phyloP scores from a whole-genome alignment of 2,888 invertebrate species.

The Lycia hirtaria region DNA sequence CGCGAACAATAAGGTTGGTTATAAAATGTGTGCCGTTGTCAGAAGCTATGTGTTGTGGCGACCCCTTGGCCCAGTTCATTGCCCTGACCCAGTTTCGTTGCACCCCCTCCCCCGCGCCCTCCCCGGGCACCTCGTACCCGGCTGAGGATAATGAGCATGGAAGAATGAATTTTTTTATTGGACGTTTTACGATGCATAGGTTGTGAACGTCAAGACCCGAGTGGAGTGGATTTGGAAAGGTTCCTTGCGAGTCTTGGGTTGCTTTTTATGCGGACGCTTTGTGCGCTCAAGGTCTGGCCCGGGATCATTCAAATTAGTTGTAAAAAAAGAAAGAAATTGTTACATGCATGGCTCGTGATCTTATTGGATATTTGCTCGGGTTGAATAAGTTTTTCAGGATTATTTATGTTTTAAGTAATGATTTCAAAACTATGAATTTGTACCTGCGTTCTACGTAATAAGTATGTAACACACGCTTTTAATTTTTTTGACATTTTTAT shows the following conservation, averaged over 20 bases:
- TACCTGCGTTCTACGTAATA: too few species aligned
- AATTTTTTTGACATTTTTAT: too few species aligned
- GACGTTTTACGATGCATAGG: slow-evolving; percentile 42
- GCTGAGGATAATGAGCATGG: slow-evolving; percentile 44
- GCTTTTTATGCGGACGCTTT: slow-evolving; percentile 6
- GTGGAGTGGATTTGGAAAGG: slow-evolving; percentile 24
- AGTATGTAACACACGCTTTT: too few species aligned
- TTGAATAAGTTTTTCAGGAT: too few species aligned
- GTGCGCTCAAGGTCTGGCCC: slow-evolving; percentile 10
- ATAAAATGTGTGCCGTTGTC: slow-evolving; percentile 17
- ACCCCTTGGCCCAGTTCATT: slow-evolving; percentile 60
- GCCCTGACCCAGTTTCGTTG: slow-evolving; percentile 58
- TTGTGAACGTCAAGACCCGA: slow-evolving; percentile 28
- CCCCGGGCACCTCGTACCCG: slow-evolving; percentile 38
- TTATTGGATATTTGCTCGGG: too few species aligned
- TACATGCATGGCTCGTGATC: too few species aligned
- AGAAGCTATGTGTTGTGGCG: slow-evolving; percentile 37
- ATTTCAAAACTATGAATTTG: too few species aligned
- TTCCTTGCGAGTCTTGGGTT: slow-evolving; percentile 4
- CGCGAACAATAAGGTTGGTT: slow-evolving; percentile 24
- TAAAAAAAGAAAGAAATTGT: not conserved
- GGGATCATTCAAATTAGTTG: slow-evolving; percentile 4
- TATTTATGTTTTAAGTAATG: too few species aligned
- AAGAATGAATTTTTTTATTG: slow-evolving; percentile 44
- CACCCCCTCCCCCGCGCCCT: slow-evolving; percentile 30